phyloP scores from a whole-genome alignment of 1,140 invertebrate species.

The Drosophila asahinai region DNA sequence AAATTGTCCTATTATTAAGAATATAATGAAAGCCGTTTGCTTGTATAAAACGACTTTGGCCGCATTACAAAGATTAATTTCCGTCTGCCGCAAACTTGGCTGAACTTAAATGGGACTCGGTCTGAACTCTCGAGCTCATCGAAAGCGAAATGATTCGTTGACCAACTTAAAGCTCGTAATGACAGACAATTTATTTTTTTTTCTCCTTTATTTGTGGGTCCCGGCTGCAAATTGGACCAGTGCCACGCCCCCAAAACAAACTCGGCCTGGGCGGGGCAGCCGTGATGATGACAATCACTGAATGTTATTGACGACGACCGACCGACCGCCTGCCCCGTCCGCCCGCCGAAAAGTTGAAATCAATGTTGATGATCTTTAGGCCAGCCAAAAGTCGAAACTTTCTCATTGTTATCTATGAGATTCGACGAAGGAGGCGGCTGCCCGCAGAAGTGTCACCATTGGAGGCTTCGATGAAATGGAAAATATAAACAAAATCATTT shows the following conservation, averaged over 20 bases:
- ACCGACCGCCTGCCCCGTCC: neutral
- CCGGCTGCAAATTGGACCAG: constrained; percentile 52
- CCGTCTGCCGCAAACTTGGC: constrained; percentile 11
- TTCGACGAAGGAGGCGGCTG: constrained; percentile 23
- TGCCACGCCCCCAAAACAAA: constrained; percentile 46
- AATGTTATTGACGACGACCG: constrained; percentile 52
- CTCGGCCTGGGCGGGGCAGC: constrained; percentile 37
- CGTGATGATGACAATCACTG: constrained; percentile 48
- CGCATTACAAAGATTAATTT: constrained; percentile 44
- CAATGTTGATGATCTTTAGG: constrained; percentile 77
- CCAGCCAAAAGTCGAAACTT: constrained; percentile 58
- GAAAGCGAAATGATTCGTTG: constrained; percentile 50
- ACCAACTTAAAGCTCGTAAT: constrained; percentile 66
- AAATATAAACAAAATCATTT: constrained; percentile 84
- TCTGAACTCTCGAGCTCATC: constrained; percentile 28
- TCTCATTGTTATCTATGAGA: constrained; percentile 65
- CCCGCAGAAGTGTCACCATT: constrained; percentile 62
- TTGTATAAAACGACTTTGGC: constrained; percentile 4
- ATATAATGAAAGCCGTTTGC: constrained; percentile 20
- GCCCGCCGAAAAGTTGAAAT: constrained; percentile 57
- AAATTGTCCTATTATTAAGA: constrained; percentile 26
- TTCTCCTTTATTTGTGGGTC: constrained; percentile 44
- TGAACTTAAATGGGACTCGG: constrained; percentile 22
- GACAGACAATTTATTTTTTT: constrained; percentile 72
- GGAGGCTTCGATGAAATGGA: constrained; percentile 77